Base-by-base conservation (phyloP, 2,113 vertebrate genomes). In the Alexandromys fortis region DNA sequence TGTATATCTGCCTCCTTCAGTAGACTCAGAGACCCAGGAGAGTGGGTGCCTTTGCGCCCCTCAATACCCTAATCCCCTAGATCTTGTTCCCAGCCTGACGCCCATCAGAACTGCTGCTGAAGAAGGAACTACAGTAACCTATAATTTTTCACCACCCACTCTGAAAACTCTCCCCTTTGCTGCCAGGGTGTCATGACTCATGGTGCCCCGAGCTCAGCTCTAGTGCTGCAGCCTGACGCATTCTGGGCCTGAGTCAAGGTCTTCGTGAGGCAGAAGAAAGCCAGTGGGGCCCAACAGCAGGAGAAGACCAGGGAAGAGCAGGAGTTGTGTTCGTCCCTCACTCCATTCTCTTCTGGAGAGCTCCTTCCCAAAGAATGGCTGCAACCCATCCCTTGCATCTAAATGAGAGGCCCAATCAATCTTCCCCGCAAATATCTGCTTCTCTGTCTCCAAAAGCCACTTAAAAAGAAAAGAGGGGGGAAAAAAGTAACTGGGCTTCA, bases 221-320 rank as follows among this genome's bases (percentile, higher is more conserved):
- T 52, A 7, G 35, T 35, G 24, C 47, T n/a, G 7, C 1, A 70
- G 22, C 61, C n/a, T 90, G 93, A 45, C 14, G 16, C 4, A 35
- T 12, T 21, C 38, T 17, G 10, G 94, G 83, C 8, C 52, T 38
- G 38, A 24, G 22, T 24, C 77, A 49, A 38, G 65, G 77, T 45
- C 28, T 76, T 85, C 28, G 67, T 26, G n/a, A 94, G 67, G 42
- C n/a, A 52, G 76, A 83, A 65, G 68, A 45, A 77, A 30, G 73
- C 24, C 7, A 24, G 9, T 5, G 16, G n/a, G 1, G 0, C 0
- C 55, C 0, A 35, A 33, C 1, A 24, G 73, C 42, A 19, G 33
- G 24, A 3, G 9, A 11, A 65, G 79, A 63, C 8, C 1, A 33
- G 21, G 73, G 2, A n/a, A 63, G 10, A 8, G 16, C 11, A 26